Conservation (phyloP, 2,797 vertebrate species). For the Tragelaphus eurycerus region DNA sequence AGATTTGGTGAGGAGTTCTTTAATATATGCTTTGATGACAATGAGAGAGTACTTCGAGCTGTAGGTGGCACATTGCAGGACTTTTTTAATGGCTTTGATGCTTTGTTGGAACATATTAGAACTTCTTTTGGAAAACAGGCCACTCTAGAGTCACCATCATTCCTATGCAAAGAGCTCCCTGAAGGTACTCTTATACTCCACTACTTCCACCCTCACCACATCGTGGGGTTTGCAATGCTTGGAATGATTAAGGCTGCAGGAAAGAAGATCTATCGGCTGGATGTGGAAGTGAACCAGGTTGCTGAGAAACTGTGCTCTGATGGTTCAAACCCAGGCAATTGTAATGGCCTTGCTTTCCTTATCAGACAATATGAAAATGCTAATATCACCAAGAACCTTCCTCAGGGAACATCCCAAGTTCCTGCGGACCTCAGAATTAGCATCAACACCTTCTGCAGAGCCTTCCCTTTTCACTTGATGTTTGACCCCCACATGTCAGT, state of each 20-base stretch:
- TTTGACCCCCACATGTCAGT: conserved; percentile 94
- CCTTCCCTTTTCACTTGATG: conserved; percentile 97
- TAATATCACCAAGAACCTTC: conserved; percentile 83
- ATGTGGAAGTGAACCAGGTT: conserved; percentile 94
- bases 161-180: conserved; percentile 95
- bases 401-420: conserved; percentile 87
- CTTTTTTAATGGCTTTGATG: conserved; percentile 99
- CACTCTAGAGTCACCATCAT: conserved; percentile 95
- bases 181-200: conserved; percentile 91
- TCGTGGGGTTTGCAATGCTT: conserved; percentile 94
- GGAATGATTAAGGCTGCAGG: conserved; percentile 96
- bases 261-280: conserved; percentile 92
- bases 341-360: conserved; percentile 90
- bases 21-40: conserved; percentile 96
- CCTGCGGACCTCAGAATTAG: conserved; percentile 93
- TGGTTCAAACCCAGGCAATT: conserved; percentile 86
- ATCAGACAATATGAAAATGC: conserved; percentile 88
- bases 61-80: conserved; percentile 97
- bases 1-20: conserved; percentile 98
- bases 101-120: conserved; percentile 97
- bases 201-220: conserved; percentile 95
- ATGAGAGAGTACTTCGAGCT: conserved; percentile 95
- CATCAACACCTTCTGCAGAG: conserved; percentile 96
- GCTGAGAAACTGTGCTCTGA: conserved; percentile 87
- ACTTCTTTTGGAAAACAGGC: conserved; percentile 95